A percentile compares a stretch with the other conserved stretches of the same genome.
Evolutionary conservation across 1,140 invertebrate species (phyloP).

Genomic region (Drosophila equinoxialis): DNA sequence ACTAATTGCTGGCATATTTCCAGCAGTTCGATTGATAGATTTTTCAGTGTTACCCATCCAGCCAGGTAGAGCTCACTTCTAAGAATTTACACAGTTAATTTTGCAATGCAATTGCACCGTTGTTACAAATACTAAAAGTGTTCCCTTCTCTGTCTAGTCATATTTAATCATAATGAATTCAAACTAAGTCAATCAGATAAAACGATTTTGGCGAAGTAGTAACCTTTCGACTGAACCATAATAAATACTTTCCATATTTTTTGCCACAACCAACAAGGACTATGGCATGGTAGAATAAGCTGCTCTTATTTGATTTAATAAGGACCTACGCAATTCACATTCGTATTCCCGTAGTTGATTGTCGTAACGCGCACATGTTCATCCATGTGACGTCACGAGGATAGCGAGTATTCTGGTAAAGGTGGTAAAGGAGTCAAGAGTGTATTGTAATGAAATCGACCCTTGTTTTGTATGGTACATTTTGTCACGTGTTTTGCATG

Average conservation of each 20-base stretch:
- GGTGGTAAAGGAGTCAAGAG: background rate
- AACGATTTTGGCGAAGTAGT: too few species aligned
- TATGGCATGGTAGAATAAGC: background rate
- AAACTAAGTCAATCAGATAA: background rate
- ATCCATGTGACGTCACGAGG: conserved; percentile 65
- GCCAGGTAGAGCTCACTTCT: conserved; percentile 54
- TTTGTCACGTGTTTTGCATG: background rate
- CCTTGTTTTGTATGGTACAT: background rate
- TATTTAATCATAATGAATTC: background rate
- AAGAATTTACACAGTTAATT: conserved; percentile 37
- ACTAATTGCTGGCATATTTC: conserved; percentile 59
- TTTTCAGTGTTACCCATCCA: conserved; percentile 57
- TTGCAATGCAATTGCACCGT: conserved; percentile 23
- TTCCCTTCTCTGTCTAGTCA: background rate
- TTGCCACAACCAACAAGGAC: background rate
- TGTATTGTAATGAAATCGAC: conserved; percentile 1
- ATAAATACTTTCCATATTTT: background rate
- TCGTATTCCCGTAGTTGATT: conserved; percentile 27
- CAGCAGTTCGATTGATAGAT: conserved; percentile 59
- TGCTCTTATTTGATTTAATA: background rate
- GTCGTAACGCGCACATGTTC: conserved; percentile 65
- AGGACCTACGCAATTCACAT: background rate
- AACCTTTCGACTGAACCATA: too few species aligned
- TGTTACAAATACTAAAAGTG: background rate
- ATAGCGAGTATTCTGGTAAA: background rate